Evolutionary conservation across 2,797 vertebrate genomes (phyloP).

Genomic region (Netta rufina): DNA sequence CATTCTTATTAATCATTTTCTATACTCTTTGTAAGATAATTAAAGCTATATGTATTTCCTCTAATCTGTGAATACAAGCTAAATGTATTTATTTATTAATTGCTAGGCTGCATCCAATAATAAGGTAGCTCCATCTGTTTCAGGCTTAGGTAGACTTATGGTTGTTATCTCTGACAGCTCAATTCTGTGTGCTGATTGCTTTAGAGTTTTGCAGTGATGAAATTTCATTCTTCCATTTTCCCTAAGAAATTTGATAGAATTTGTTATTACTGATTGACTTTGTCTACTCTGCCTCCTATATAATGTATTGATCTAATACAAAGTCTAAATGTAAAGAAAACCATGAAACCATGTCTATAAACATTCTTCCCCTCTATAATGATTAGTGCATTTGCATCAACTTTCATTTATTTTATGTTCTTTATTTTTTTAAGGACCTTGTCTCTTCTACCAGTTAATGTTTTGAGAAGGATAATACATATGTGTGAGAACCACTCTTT

Average conservation of each 20-base stretch:
- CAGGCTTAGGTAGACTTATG: slow-evolving; percentile 17
- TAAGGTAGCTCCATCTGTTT: slow-evolving; percentile 52
- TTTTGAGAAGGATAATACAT: slow-evolving; percentile 25
- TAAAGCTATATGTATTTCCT: not conserved
- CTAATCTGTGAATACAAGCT: slow-evolving; percentile 28
- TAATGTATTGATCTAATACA: slow-evolving; percentile 40
- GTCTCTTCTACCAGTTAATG: not conserved
- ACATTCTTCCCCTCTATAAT: not conserved
- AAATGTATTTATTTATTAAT: slow-evolving; percentile 65
- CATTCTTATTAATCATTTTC: not conserved
- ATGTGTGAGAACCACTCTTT: slow-evolving; percentile 33
- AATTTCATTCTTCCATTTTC: slow-evolving; percentile 42
- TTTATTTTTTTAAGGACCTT: not conserved
- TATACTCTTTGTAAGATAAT: not conserved
- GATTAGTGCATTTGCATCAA: slow-evolving; percentile 1
- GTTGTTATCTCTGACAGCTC: slow-evolving; percentile 59
- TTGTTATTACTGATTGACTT: slow-evolving; percentile 45
- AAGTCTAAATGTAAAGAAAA: slow-evolving; percentile 11
- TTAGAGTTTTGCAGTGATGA: slow-evolving; percentile 40
- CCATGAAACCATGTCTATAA: not conserved
- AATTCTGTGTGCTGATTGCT: slow-evolving; percentile 58
- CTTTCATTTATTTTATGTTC: not conserved
- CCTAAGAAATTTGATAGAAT: slow-evolving; percentile 48
- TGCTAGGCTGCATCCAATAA: slow-evolving; percentile 39
- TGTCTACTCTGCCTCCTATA: slow-evolving; percentile 30